phyloP scores from a whole-genome alignment of 2,113 vertebrate species.

The Chinchilla lanigera region DNA sequence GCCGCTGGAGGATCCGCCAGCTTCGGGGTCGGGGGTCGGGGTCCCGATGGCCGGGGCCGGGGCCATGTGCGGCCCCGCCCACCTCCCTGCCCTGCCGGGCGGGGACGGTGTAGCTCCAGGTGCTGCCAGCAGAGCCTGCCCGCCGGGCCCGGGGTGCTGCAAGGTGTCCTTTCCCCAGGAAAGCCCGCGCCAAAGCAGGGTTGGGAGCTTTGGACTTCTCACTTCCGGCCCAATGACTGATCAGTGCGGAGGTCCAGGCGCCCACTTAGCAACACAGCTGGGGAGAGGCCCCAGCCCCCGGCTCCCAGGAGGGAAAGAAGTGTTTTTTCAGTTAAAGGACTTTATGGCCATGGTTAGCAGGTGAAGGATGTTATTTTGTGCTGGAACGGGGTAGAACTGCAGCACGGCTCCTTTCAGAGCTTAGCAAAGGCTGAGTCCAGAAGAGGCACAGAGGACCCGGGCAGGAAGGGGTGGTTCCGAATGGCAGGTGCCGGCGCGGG shows the following conservation, averaged over 20 bases:
- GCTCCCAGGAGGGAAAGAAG: background rate
- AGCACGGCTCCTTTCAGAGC: background rate
- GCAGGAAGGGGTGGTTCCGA: background rate
- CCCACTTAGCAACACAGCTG: background rate
- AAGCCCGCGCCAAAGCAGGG: background rate
- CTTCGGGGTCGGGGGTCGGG: background rate
- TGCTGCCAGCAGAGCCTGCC: no score
- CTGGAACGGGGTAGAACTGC: background rate
- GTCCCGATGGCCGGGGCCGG: background rate
- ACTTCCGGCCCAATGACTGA: no score
- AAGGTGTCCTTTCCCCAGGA: background rate
- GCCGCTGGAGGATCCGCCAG: background rate
- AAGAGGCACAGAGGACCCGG: background rate
- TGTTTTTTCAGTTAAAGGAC: background rate
- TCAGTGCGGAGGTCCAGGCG: background rate
- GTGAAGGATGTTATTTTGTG: background rate
- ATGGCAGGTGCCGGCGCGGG: background rate
- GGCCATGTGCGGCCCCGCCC: background rate
- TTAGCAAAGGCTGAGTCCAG: background rate
- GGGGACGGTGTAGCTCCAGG: background rate
- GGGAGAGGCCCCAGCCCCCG: background rate
- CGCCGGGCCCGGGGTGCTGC: background rate
- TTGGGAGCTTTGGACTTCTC: background rate
- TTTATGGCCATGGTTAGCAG: background rate
- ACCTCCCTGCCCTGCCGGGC: background rate